Evolutionary conservation across 2,888 invertebrate species (phyloP).

Genomic region (Cerceris ruficornis): DNA sequence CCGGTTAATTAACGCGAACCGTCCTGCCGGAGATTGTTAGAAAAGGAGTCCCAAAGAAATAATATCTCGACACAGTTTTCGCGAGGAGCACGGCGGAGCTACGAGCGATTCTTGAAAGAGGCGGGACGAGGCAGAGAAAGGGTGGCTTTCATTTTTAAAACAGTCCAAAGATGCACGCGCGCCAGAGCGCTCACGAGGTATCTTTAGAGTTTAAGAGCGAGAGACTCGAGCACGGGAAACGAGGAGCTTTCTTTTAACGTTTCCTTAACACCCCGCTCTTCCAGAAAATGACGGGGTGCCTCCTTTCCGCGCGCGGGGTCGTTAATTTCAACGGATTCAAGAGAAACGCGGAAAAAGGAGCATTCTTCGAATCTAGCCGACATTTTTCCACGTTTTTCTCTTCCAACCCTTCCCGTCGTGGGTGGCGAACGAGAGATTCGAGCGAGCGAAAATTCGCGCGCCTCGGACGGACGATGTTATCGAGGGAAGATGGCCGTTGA

Average conservation of each 20-base stretch:
- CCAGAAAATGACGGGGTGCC: conserved; percentile 18
- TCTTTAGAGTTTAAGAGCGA: conserved; percentile 44
- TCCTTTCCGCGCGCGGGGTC: conserved; percentile 8
- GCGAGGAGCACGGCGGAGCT: conserved; percentile 30
- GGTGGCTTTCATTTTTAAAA: conserved; percentile 49
- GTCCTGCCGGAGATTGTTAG: neutral
- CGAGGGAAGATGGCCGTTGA: neutral
- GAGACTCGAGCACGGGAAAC: conserved; percentile 36
- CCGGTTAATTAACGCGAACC: neutral
- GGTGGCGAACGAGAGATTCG: neutral
- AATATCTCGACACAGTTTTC: conserved; percentile 46
- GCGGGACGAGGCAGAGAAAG: conserved; percentile 34
- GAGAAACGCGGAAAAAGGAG: too few species aligned
- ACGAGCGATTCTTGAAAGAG: conserved; percentile 53
- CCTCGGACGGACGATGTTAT: neutral
- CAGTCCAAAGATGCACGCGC: conserved; percentile 43
- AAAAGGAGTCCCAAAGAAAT: conserved; percentile 1
- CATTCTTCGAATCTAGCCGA: too few species aligned
- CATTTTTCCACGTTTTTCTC: too few species aligned
- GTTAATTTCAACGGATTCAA: conserved; percentile 39
- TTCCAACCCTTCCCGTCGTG: neutral
- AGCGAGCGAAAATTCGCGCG: neutral
- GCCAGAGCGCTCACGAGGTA: conserved; percentile 15
- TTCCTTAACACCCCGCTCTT: conserved; percentile 37
- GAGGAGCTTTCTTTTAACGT: conserved; percentile 46